Percentiles rank a stretch among this genome's conserved stretches.
phyloP scores from a whole-genome alignment of 2,113 vertebrate species.

The Pandion haliaetus region DNA sequence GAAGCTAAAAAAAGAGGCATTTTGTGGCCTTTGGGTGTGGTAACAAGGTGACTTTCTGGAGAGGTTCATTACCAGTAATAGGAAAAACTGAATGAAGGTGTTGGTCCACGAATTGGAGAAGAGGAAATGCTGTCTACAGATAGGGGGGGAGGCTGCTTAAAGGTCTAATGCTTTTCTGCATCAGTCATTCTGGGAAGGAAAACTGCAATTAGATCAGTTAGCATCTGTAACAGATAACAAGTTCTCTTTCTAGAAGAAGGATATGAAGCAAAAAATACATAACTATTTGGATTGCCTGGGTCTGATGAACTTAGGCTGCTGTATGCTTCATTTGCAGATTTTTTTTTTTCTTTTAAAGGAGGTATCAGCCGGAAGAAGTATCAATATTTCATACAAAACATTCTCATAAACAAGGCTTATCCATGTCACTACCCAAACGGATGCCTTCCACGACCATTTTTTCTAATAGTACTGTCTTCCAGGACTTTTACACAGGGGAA shows the following conservation, averaged over 20 bases:
- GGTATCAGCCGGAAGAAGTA: neutral
- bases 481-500: neutral
- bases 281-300: neutral
- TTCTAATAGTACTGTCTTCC: neutral
- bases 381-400: neutral
- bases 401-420: neutral
- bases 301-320: neutral
- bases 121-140: neutral
- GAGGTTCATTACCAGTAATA: neutral
- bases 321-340: neutral
- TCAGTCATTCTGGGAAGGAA: neutral
- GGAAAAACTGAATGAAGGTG: neutral
- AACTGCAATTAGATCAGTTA: neutral
- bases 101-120: neutral
- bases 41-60: neutral
- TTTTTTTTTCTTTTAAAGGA: neutral
- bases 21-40: neutral
- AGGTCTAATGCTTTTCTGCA: neutral
- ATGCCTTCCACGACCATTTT: neutral
- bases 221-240: neutral
- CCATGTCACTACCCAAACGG: neutral
- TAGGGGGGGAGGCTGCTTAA: neutral
- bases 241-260: neutral
- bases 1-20: neutral
- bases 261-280: neutral